These are phyloP conservation scores for Rhopalosiphum maidis DNA, from an alignment of 1,140 invertebrate species.

Conservation along the genomic window DNA sequence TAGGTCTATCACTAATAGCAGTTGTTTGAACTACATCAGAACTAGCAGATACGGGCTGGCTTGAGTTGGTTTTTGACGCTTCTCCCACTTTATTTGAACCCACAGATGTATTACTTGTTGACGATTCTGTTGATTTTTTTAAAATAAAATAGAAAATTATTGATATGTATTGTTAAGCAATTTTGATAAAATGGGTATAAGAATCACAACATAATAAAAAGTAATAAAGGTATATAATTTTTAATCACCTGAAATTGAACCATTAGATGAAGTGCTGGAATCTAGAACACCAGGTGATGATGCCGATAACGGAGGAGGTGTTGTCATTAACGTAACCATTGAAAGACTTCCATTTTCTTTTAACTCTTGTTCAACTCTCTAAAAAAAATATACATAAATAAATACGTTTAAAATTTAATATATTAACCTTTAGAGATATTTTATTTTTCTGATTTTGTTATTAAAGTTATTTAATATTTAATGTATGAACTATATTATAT, in stretches of 20 bases:
- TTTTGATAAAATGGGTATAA: background rate
- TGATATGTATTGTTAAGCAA: background rate
- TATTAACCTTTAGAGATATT: background rate
- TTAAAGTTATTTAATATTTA: too few species aligned
- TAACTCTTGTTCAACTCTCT: slow-evolving; percentile 77
- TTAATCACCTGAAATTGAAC: slow-evolving; percentile 53
- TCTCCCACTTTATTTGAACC: slow-evolving; percentile 49
- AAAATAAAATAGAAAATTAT: background rate
- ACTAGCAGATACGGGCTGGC: slow-evolving; percentile 49
- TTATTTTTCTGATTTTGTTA: too few species aligned
- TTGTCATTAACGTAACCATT: slow-evolving; percentile 44
- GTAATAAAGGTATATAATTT: background rate
- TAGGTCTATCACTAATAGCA: slow-evolving; percentile 79
- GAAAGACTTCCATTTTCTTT: slow-evolving; percentile 69
- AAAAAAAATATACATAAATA: background rate
- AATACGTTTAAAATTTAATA: background rate
- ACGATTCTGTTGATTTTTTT: background rate
- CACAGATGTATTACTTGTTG: background rate
- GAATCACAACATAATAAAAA: background rate
- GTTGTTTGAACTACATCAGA: slow-evolving; percentile 67
- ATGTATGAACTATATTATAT: too few species aligned
- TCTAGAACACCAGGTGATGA: slow-evolving; percentile 64
- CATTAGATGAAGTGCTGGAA: slow-evolving; percentile 50
- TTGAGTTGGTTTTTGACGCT: slow-evolving; percentile 8
- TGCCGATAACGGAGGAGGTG: slow-evolving; percentile 15